phyloP scores from a whole-genome alignment of 2,113 vertebrate species.

The Tragelaphus scriptus region DNA sequence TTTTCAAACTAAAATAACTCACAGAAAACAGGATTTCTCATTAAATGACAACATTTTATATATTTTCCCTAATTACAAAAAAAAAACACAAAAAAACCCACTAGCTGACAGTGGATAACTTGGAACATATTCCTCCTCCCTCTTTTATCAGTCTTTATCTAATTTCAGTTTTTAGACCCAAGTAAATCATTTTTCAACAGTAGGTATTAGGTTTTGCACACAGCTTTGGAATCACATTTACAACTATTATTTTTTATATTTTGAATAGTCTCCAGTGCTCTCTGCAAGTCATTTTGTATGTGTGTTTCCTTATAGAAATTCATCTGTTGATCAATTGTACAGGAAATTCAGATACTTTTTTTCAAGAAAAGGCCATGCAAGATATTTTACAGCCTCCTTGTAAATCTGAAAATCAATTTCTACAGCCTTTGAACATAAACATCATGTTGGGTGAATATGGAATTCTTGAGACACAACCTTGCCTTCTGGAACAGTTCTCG shows the following conservation, averaged over 20 bases:
- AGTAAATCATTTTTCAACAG: not conserved
- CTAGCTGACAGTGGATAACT: not conserved
- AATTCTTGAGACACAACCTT: not conserved
- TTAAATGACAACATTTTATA: slow-evolving; percentile 12
- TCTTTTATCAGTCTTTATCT: not conserved
- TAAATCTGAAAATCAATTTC: slow-evolving; percentile 1
- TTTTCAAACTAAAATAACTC: not conserved
- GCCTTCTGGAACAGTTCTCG: not conserved
- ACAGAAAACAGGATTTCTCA: slow-evolving; percentile 20
- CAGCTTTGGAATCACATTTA: not conserved
- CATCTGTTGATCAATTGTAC: not conserved
- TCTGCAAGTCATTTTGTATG: not conserved
- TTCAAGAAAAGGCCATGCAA: not conserved
- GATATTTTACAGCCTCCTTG: not conserved
- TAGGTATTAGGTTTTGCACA: not conserved
- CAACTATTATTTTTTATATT: not conserved
- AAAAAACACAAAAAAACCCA: not conserved
- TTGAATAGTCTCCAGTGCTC: not conserved
- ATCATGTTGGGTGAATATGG: not conserved
- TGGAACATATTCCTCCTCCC: not conserved
- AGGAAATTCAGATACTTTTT: not conserved
- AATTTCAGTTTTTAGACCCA: not conserved
- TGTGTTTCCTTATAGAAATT: not conserved
- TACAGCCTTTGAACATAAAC: not conserved
- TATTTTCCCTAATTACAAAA: not conserved